Base-by-base conservation (phyloP, 1,140 invertebrate genomes). In the Macrosteles quadrilineatus region DNA sequence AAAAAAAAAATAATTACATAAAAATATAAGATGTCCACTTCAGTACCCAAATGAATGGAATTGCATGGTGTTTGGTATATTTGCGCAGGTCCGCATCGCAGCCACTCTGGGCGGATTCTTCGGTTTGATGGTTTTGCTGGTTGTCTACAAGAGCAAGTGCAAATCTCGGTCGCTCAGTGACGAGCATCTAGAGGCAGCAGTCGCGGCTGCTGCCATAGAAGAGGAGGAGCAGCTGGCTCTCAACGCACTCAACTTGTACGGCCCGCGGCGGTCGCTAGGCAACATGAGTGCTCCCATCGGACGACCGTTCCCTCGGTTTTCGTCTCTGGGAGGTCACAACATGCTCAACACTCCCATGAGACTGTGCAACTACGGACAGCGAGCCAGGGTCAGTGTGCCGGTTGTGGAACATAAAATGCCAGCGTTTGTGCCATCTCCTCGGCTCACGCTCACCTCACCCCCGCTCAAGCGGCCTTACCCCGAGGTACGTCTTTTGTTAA, bases 41-140 rank as follows among this genome's bases (percentile, higher is more conserved):
- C n/a, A n/a, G n/a, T n/a, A n/a, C n/a, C n/a, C n/a, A n/a, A n/a
- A n/a, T n/a, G n/a, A n/a, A n/a, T n/a, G n/a, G n/a, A n/a, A n/a
- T n/a, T n/a, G n/a, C n/a, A n/a, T n/a, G n/a, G n/a, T n/a, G n/a
- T n/a, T n/a, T n/a, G n/a, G n/a, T n/a, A n/a, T 69, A 43, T n/a
- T n/a, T n/a, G 32, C 32, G 32, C 67, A 77, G 76, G 74, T 92
- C 68, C 86, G 93, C 47, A 96, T 95, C 78, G 94, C 93, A 59
- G 91, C 91, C 71, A 94, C 93, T 2, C 84, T 96, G 31, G 92
- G 92, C 74, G 91, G 91, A 71, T 93, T 96, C 79, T 96, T 95
- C 81, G 87, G 90, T 36, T 81, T 95, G 72, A 94, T 95, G 88
- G 91, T 94, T 14, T 87, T 95, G 76, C 84, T 93, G 71, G 89